Evolutionary conservation across 92 coral and sea anemone genomes (phyloP).

Genomic region (Zoanthus solanderi): DNA sequence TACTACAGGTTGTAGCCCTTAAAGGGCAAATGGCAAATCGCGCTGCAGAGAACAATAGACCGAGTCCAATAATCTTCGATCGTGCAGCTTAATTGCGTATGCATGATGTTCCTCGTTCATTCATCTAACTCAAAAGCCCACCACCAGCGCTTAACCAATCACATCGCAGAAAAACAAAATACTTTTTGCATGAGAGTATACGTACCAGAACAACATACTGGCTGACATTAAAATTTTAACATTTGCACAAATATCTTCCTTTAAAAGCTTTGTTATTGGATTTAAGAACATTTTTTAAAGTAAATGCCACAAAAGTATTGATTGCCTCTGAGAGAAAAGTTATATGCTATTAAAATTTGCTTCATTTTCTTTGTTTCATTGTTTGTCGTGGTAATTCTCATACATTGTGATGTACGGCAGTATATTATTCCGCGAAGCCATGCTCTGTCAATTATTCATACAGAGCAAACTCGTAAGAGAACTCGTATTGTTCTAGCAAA

Average conservation of each 20-base stretch:
- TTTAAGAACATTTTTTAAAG: not conserved
- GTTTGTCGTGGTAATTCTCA: slow-evolving; percentile 40
- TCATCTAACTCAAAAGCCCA: slow-evolving; percentile 38
- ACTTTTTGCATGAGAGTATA: slow-evolving; percentile 76
- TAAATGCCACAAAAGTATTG: not conserved
- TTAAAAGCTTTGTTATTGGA: not conserved
- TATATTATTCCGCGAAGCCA: slow-evolving; percentile 80
- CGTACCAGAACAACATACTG: slow-evolving; percentile 26
- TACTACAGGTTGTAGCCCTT: slow-evolving; percentile 77
- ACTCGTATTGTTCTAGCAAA: slow-evolving; percentile 25
- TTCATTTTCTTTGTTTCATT: slow-evolving; percentile 21
- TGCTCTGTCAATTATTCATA: slow-evolving; percentile 93
- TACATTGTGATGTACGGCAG: slow-evolving; percentile 60
- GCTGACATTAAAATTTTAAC: slow-evolving; percentile 45
- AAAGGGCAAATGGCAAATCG: slow-evolving; percentile 77
- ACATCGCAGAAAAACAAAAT: slow-evolving; percentile 54
- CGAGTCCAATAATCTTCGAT: slow-evolving; percentile 72
- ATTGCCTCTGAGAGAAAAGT: not conserved
- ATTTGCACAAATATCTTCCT: slow-evolving; percentile 20
- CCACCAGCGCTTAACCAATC: slow-evolving; percentile 78
- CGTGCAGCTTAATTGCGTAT: slow-evolving; percentile 81
- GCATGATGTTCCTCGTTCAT: slow-evolving; percentile 74
- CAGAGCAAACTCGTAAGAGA: slow-evolving; percentile 50
- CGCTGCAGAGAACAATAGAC: slow-evolving; percentile 59
- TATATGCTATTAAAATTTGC: not conserved